Evolutionary conservation across 2,113 vertebrate genomes (phyloP).

Genomic region (Puntigrus tetrazona): DNA sequence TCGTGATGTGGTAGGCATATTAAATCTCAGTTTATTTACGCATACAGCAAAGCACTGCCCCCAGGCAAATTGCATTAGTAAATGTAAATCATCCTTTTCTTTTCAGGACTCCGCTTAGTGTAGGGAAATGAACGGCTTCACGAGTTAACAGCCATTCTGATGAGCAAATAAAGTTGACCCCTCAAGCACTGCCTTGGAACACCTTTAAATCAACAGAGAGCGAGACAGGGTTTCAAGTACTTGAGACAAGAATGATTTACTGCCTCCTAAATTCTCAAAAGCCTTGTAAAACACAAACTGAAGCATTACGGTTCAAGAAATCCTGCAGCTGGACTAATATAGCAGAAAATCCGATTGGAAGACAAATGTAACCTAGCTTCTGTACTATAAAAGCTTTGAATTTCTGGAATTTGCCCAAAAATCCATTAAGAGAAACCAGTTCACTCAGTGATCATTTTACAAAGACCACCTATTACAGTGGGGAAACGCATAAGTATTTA

Average conservation of each 20-base stretch:
- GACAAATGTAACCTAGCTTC: background rate
- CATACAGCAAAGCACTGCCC: slow-evolving; percentile 49
- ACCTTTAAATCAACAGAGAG: slow-evolving; percentile 65
- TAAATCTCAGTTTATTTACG: slow-evolving; percentile 70
- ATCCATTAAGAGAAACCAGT: background rate
- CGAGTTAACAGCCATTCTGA: slow-evolving; percentile 61
- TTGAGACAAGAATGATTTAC: slow-evolving; percentile 68
- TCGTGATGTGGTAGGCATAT: slow-evolving; percentile 63
- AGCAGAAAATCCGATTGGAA: background rate
- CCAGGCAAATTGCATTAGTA: slow-evolving; percentile 43
- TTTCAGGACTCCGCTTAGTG: slow-evolving; percentile 49
- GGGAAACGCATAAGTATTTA: no score
- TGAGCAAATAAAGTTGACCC: slow-evolving; percentile 60
- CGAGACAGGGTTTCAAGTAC: slow-evolving; percentile 52
- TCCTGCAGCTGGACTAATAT: slow-evolving; percentile 4
- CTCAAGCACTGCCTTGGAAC: slow-evolving; percentile 49
- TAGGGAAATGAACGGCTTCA: slow-evolving; percentile 63
- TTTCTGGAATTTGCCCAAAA: background rate
- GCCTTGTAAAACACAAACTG: slow-evolving; percentile 22
- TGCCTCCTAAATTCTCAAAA: slow-evolving; percentile 45
- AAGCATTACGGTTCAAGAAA: background rate
- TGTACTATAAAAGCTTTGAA: background rate
- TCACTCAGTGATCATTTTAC: background rate
- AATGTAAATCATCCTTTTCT: slow-evolving; percentile 41
- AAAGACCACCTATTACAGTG: background rate